phyloP scores from a whole-genome alignment of 2,797 vertebrate genomes.

The Valencia hispanica region DNA sequence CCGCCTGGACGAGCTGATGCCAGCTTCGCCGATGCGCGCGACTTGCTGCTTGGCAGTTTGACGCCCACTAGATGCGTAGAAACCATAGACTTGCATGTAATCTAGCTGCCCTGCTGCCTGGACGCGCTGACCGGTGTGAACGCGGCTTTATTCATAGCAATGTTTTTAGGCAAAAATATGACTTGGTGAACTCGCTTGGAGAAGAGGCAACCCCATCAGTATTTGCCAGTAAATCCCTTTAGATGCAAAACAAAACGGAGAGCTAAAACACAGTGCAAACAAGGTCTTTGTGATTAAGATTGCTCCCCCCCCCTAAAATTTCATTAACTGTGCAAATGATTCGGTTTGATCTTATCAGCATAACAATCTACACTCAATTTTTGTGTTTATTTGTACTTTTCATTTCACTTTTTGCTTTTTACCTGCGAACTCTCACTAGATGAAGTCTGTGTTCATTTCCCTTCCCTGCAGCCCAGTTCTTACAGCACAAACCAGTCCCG shows the following conservation, averaged over 20 bases:
- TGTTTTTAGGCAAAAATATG: neutral
- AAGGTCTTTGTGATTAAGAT: too few species aligned
- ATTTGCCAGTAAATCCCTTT: neutral
- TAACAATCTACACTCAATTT: neutral
- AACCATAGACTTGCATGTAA: too few species aligned
- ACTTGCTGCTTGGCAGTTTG: too few species aligned
- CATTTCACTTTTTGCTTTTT: neutral
- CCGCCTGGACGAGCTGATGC: too few species aligned
- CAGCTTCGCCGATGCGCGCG: too few species aligned
- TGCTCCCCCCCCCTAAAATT: neutral
- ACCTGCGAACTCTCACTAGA: slow-evolving; percentile 19
- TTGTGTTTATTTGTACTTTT: neutral
- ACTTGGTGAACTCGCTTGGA: neutral
- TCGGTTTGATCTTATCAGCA: neutral
- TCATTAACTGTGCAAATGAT: neutral
- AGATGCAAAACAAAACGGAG: neutral
- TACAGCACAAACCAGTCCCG: slow-evolving; percentile 21
- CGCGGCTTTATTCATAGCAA: too few species aligned
- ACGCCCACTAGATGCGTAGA: too few species aligned
- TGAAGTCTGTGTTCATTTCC: slow-evolving; percentile 33
- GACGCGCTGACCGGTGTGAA: too few species aligned
- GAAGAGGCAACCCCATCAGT: neutral
- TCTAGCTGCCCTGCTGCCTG: too few species aligned
- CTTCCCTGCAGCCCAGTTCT: slow-evolving; percentile 35
- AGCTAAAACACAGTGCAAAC: neutral